Conservation (phyloP, 2,888 invertebrate species). For the Andrena fulva region DNA sequence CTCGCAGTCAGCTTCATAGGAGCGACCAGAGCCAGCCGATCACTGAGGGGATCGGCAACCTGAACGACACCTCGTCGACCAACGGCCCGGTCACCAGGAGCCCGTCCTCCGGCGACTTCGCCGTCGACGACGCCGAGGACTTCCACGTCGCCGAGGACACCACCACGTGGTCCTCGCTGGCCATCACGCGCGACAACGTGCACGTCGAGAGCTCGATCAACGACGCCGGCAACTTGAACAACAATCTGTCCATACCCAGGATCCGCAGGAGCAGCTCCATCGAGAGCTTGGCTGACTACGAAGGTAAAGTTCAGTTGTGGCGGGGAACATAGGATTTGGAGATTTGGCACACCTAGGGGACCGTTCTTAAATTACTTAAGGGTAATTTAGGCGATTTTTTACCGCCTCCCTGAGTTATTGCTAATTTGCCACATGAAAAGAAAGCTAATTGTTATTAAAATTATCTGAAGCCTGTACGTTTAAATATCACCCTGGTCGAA, state of each 20-base stretch:
- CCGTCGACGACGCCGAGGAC: conserved; percentile 75
- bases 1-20: conserved; percentile 78
- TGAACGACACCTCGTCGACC: conserved; percentile 55
- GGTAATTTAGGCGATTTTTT: no score
- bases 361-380: no score
- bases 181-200: conserved; percentile 77
- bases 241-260: conserved; percentile 76
- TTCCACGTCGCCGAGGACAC: conserved; percentile 80
- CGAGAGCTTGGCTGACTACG: conserved; percentile 86
- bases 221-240: conserved; percentile 73
- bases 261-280: conserved; percentile 84
- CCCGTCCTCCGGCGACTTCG: conserved; percentile 34
- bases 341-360: no score
- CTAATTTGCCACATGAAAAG: no score
- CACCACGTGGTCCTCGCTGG: conserved; percentile 79
- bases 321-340: no score
- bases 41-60: conserved; percentile 62
- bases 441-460: no score
- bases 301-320: conserved; percentile 81
- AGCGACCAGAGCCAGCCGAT: conserved; percentile 63
- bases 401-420: no score
- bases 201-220: conserved; percentile 73
- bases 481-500: no score
- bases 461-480: no score
- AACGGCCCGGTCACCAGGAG: conserved; percentile 12